A percentile compares a stretch with the other conserved stretches of the same genome.
Conservation (phyloP, 2,888 invertebrate genomes). For the Sarcophaga rosellei region DNA sequence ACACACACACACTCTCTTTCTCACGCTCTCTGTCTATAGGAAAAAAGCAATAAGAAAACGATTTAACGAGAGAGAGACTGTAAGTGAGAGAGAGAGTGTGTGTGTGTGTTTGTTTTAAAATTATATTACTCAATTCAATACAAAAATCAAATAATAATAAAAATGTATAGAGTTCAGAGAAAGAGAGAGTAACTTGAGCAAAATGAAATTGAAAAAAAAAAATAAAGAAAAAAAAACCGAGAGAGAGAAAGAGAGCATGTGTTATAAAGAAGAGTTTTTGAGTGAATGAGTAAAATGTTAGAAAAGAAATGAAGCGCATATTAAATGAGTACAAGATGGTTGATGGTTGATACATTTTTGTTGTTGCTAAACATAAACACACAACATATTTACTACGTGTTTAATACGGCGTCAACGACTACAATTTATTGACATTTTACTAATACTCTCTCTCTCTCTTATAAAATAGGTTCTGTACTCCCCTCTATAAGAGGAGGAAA, state of each 20-base stretch:
- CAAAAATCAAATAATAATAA: constrained; percentile 38
- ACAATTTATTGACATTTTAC: constrained; percentile 65
- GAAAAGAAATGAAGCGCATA: constrained; percentile 66
- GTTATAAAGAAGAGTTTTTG: neutral
- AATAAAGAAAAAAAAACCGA: neutral
- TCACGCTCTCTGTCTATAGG: neutral
- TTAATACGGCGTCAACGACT: constrained; percentile 7
- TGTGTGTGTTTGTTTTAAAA: constrained; percentile 40
- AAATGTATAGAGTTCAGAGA: constrained; percentile 56
- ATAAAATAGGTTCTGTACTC: constrained; percentile 16
- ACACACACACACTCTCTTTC: no score
- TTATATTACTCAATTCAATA: constrained; percentile 65
- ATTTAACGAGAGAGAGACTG: constrained; percentile 22
- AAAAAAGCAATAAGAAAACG: neutral
- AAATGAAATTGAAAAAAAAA: neutral
- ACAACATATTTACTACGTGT: neutral
- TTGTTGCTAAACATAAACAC: constrained; percentile 41
- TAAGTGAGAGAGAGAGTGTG: constrained; percentile 1
- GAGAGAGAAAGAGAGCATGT: constrained; percentile 41
- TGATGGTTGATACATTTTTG: constrained; percentile 38
- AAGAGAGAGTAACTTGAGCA: constrained; percentile 2
- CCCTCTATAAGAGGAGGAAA: constrained; percentile 18
- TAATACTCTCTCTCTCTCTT: constrained; percentile 37
- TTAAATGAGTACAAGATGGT: constrained; percentile 62
- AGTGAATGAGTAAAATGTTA: constrained; percentile 26